These are phyloP conservation scores for Shinisaurus crocodilurus DNA, from an alignment of 2,113 vertebrate species.

Conservation along the genomic window DNA sequence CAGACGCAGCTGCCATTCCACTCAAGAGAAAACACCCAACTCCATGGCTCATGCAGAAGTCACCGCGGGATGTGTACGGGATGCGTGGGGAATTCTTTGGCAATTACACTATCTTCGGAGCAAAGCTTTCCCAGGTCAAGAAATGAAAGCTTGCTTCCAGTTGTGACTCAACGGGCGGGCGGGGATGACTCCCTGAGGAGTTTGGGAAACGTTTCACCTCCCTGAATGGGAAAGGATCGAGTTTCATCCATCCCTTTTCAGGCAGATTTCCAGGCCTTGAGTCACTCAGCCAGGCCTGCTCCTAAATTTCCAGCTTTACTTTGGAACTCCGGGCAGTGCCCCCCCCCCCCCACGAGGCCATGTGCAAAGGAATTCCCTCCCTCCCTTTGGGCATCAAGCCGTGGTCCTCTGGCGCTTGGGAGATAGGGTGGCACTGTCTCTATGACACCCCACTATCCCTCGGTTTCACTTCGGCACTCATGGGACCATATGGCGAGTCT, in stretches of 20 bases:
- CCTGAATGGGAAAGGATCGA: not conserved
- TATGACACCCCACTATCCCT: not conserved
- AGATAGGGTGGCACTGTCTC: not conserved
- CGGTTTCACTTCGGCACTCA: not conserved
- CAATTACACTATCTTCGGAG: not conserved
- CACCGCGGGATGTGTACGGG: not conserved
- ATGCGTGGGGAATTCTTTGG: not conserved
- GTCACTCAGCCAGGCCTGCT: not conserved
- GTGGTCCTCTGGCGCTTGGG: not conserved
- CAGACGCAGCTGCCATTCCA: not conserved
- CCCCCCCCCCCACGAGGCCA: too few relatives aligned
- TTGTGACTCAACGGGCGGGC: not conserved
- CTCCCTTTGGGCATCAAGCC: not conserved
- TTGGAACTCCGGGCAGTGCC: not conserved
- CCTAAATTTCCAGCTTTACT: not conserved
- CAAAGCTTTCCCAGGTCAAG: not conserved
- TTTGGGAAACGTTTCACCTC: not conserved
- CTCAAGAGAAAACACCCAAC: not conserved
- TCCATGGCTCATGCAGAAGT: not conserved
- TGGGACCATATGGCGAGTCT: not conserved
- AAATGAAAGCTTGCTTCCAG: not conserved
- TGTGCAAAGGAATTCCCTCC: not conserved
- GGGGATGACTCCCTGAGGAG: not conserved
- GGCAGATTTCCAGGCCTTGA: constrained; percentile 1
- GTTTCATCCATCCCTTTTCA: not conserved